phyloP scores from a whole-genome alignment of 2,113 vertebrate species.

The Mungos mungo region DNA sequence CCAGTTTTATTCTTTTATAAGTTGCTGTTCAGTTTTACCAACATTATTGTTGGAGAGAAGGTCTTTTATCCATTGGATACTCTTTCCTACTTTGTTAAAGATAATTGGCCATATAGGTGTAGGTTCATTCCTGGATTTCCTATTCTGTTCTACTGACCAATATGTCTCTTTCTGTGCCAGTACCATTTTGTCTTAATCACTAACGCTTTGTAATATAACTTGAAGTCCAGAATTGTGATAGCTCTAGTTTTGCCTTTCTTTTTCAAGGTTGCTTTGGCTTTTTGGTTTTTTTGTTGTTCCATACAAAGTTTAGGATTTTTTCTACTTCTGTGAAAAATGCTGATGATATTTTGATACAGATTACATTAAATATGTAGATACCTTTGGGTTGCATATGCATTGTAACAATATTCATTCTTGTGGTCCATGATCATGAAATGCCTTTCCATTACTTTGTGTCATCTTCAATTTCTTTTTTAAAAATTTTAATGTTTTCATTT shows the following conservation, averaged over 20 bases:
- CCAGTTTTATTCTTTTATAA: not conserved
- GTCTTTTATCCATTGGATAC: not conserved
- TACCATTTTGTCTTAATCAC: not conserved
- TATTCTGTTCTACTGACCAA: not conserved
- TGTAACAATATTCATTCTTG: not conserved
- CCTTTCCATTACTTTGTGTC: not conserved
- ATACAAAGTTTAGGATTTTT: not conserved
- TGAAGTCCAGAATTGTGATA: not conserved
- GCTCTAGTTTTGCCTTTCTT: not conserved
- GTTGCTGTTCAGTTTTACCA: not conserved
- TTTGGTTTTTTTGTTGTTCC: not conserved
- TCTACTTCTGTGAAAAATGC: not conserved
- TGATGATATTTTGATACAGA: not conserved
- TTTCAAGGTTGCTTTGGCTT: not conserved
- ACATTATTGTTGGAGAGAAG: not conserved
- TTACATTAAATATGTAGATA: not conserved
- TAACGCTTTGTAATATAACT: not conserved
- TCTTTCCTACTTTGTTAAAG: not conserved
- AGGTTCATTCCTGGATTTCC: not conserved
- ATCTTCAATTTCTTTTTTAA: not conserved
- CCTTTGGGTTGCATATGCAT: not conserved
- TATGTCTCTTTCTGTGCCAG: not conserved
- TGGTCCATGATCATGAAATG: not conserved
- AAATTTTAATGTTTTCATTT: too few relatives aligned
- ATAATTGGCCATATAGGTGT: not conserved